phyloP scores from a whole-genome alignment of 2,888 invertebrate species.

The Cristatella mucedo region DNA sequence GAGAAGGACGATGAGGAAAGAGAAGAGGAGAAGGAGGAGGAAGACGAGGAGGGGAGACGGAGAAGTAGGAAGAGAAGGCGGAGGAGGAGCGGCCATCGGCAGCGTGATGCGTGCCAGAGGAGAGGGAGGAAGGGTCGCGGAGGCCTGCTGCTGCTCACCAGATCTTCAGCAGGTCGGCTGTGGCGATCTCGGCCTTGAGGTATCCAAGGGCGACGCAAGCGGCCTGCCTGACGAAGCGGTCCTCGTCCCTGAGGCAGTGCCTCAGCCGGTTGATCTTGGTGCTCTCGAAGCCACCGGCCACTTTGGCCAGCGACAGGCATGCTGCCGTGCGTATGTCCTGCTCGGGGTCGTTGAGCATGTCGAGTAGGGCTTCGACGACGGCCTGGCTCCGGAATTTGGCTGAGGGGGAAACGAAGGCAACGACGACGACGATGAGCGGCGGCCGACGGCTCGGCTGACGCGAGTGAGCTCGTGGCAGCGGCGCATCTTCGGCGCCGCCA shows the following conservation, averaged over 20 bases:
- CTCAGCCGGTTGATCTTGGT: conserved; percentile 16
- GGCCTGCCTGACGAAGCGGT: conserved; percentile 23
- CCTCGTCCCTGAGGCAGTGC: conserved; percentile 19
- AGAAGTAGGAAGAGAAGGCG: too few species aligned
- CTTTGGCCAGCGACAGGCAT: conserved; percentile 23
- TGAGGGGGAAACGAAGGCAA: too few species aligned
- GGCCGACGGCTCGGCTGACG: too few species aligned
- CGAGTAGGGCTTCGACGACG: conserved; percentile 21
- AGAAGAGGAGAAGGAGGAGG: too few species aligned
- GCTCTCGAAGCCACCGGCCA: conserved; percentile 16
- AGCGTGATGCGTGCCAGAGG: too few species aligned
- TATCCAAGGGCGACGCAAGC: conserved; percentile 25
- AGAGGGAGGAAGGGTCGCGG: too few species aligned
- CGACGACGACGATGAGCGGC: too few species aligned
- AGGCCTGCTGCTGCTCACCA: conserved; percentile 21
- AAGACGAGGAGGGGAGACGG: too few species aligned
- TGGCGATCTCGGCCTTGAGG: conserved; percentile 19
- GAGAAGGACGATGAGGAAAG: too few species aligned
- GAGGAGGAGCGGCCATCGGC: too few species aligned
- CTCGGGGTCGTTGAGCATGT: conserved; percentile 20
- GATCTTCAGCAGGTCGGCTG: conserved; percentile 20
- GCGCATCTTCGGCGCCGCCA: too few species aligned
- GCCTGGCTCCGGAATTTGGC: conserved; percentile 21
- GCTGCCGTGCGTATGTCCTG: conserved; percentile 23
- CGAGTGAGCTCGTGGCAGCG: too few species aligned